Evolutionary conservation across 2,797 vertebrate species (phyloP).

Genomic region (Oryzias sinensis): DNA sequence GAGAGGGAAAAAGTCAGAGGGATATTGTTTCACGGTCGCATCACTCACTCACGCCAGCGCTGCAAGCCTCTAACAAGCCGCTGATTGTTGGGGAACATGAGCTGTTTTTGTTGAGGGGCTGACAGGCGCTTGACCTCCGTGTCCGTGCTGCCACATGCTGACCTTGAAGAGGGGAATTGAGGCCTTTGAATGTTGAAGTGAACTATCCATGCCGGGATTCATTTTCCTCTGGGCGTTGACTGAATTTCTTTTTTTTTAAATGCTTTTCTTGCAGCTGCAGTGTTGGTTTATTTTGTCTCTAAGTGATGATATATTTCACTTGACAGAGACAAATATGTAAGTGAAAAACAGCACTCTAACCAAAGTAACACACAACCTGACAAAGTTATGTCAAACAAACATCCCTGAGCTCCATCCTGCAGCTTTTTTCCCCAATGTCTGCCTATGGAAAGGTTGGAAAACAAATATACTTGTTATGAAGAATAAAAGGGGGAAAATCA

Average conservation of each 20-base stretch:
- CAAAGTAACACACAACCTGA: neutral
- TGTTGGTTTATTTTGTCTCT: neutral
- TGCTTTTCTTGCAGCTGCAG: neutral
- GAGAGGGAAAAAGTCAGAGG: slow-evolving; percentile 8
- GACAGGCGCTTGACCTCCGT: slow-evolving; percentile 73
- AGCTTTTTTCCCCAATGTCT: slow-evolving; percentile 6
- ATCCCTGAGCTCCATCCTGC: slow-evolving; percentile 3
- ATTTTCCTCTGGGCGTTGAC: slow-evolving; percentile 29
- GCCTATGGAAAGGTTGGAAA: no score
- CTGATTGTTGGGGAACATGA: slow-evolving; percentile 71
- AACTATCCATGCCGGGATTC: slow-evolving; percentile 50
- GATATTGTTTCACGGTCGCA: slow-evolving; percentile 51
- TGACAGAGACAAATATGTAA: neutral
- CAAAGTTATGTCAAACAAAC: neutral
- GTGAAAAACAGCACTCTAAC: neutral
- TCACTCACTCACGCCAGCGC: slow-evolving; percentile 22
- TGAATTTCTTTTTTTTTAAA: slow-evolving; percentile 3
- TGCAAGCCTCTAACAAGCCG: slow-evolving; percentile 61
- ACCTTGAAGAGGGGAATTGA: slow-evolving; percentile 57
- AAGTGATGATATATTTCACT: neutral
- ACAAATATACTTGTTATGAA: no score
- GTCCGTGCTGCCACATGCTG: slow-evolving; percentile 45
- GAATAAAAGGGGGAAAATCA: no score
- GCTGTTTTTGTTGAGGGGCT: slow-evolving; percentile 64
- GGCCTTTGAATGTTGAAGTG: slow-evolving; percentile 59